Evolutionary conservation across 2,797 vertebrate genomes (phyloP).

Genomic region (Acropternis orthonyx): DNA sequence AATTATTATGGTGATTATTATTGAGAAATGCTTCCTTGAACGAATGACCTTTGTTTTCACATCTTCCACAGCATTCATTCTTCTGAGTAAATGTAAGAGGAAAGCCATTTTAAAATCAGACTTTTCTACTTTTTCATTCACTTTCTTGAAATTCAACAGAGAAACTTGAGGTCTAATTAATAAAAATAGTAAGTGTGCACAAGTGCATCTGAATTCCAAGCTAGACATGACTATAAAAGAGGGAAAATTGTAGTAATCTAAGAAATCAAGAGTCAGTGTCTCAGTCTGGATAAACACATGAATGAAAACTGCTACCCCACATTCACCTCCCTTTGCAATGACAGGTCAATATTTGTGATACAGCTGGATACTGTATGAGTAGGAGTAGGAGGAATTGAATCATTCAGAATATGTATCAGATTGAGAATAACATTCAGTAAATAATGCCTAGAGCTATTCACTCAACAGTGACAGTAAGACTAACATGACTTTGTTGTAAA

Average conservation of each 20-base stretch:
- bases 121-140: neutral
- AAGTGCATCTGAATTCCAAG: neutral
- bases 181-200: neutral
- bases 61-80: neutral
- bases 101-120: neutral
- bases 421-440: slow-evolving; percentile 29
- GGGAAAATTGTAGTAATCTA: neutral
- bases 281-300: neutral
- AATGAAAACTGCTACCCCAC: neutral
- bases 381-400: slow-evolving; percentile 28
- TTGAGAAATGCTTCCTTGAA: neutral
- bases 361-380: neutral
- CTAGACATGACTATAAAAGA: neutral
- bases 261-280: neutral
- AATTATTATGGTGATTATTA: neutral
- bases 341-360: slow-evolving; percentile 36
- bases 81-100: neutral
- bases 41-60: neutral
- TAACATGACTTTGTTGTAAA: neutral
- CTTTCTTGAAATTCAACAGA: neutral
- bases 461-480: neutral
- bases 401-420: neutral
- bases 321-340: neutral
- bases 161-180: neutral
- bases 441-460: slow-evolving; percentile 7